Evolutionary conservation across 2,113 vertebrate genomes (phyloP), one percentile per base, ranked within the genome.

Genomic region (Xiphorhynchus elegans): DNA sequence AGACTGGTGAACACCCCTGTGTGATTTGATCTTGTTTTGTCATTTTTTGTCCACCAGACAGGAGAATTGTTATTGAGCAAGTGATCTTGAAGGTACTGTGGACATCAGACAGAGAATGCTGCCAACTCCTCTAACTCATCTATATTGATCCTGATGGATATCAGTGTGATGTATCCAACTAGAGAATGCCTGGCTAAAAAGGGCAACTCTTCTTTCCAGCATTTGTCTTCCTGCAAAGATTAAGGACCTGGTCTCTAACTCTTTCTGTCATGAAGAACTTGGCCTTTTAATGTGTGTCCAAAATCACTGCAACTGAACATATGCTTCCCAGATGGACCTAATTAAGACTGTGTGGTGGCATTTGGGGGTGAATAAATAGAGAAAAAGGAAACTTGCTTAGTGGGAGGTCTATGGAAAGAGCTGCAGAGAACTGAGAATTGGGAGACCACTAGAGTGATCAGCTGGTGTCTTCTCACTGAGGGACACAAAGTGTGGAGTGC

Each of bases 311-410:
- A 76, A 78, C 33, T 35, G 83, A 96, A 75, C 94, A 96, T 93
- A 28, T 84, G 94, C 68, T 90, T 78, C 73, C 72, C 96, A 97
- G 89, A 80, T 84, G 76, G 37, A 94, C 79, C 59, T 84, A 74
- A 78, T 90, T 89, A 95, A 67, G 76, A 77, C 16, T 97, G 74
- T 77, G 35, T 93, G 76, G 83, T 1, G 1, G 55, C 39, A 89
- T 93, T 95, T 89, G 76, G 83, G 75, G 93, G 93, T 93, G 89
- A 96, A 93, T 86, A 95, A 93, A 86, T 39, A 93, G 13, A 88
- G 58, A 87, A 90, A 76, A 35, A 92, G 72, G 68, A 96, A 95
- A 90, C 59, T 90, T 90, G 39, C 73, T 74, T 56, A 35, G 86
- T 92, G 76, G 90, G 91, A 97, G 89, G 91, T 95, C 93, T 88